Evolutionary conservation across 2,888 invertebrate species (phyloP), one percentile per base, ranked within the genome.

Genomic region (Nymphalis polychloros): DNA sequence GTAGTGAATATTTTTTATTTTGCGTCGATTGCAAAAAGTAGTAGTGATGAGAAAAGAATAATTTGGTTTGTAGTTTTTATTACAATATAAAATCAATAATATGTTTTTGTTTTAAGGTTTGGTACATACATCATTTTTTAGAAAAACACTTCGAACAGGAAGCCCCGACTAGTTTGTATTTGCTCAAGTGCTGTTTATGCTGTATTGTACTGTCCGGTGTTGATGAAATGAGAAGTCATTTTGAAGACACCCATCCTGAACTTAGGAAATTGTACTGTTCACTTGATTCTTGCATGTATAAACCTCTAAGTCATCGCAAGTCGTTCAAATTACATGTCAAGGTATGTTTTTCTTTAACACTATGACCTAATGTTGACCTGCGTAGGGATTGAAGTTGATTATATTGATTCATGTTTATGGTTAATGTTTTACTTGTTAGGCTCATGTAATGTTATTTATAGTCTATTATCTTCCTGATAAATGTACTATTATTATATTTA

Each of bases 301-400:
- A 84, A 64, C 92, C 92, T 1, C 78, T 93, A n/a, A 85, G 87
- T 67, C 88, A 90, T 50, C 79, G 82, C 72, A 90, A 92, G 72
- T 90, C 92, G 1, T 88, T 93, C 60, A 87, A 87, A 71, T 74
- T 90, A 23, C 93, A 93, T 84, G 78, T 92, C 13, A 88, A 87
- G 88, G 93, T 92, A 76, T 77, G 78, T 20, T 13, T 19, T 5
- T 31, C 19, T 35, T 31, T 61, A 48, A 50, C 8, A n/a, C 10
- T 52, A 23, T 19, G 13, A 52, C 13, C 16, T 41, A 41, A 10
- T 13, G 41, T 41, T 41, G 2, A 41, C 2, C 13, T 41, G 41
- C 13, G 3, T 4, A 13, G 10, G 41, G 13, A 0, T 41, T 10
- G 13, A 13, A 41, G 13, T 41, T 41, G 10, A 13, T 10, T 3